Percentiles rank a stretch among this genome's conserved stretches.
Conservation (phyloP, 2,797 vertebrate species). For the Manis crassicaudata region DNA sequence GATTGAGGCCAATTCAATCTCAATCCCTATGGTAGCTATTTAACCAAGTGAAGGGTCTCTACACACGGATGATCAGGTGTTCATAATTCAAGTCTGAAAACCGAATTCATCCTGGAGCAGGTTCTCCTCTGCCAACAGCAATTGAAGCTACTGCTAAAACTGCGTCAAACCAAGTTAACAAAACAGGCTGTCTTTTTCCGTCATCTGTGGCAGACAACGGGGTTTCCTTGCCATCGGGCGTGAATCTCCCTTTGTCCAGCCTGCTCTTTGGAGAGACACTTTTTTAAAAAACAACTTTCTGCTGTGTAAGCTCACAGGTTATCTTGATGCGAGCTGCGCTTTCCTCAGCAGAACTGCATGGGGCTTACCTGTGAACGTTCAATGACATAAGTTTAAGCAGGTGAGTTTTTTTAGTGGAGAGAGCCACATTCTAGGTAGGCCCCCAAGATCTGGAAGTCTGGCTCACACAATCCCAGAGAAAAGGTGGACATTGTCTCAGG, state of each 20-base stretch:
- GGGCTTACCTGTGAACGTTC: not conserved
- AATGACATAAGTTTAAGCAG: not conserved
- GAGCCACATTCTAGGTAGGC: not conserved
- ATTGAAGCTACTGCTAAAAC: not conserved
- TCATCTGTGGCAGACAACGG: not conserved
- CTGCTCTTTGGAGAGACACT: not conserved
- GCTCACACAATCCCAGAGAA: not conserved
- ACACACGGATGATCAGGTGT: not conserved
- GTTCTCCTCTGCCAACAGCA: not conserved
- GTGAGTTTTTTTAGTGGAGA: not conserved
- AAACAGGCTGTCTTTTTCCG: not conserved
- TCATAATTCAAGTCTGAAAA: not conserved
- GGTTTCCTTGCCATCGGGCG: not conserved
- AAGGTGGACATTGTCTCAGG: not conserved
- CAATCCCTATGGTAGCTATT: not conserved
- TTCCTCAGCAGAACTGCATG: not conserved
- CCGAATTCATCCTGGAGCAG: not conserved
- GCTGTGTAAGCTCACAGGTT: not conserved
- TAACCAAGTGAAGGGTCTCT: not conserved
- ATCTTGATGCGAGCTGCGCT: not conserved
- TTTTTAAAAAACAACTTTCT: constrained; percentile 3
- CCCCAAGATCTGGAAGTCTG: not conserved
- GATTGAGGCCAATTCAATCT: not conserved
- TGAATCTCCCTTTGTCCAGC: not conserved
- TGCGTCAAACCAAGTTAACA: not conserved